Conservation (phyloP, 2,888 invertebrate genomes). For the Microctonus aethiopoides region DNA sequence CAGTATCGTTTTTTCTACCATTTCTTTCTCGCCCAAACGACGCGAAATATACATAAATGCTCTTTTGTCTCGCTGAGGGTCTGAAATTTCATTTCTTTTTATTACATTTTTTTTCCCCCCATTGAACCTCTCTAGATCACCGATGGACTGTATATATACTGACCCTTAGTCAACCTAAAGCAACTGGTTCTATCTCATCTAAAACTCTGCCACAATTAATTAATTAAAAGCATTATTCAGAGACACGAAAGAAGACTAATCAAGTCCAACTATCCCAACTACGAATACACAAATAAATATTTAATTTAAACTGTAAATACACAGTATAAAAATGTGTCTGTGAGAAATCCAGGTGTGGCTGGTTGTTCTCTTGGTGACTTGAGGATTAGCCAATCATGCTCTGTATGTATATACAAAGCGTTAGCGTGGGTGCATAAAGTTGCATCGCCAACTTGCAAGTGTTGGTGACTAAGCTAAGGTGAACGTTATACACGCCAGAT, state of each 20-base stretch:
- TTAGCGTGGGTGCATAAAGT: not conserved
- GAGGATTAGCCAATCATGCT: not conserved
- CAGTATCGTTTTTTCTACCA: slow-evolving; percentile 8
- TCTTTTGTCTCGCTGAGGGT: slow-evolving; percentile 45
- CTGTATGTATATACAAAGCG: not conserved
- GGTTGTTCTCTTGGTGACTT: not conserved
- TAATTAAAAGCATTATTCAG: not conserved
- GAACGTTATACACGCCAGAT: slow-evolving; percentile 44
- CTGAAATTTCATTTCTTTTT: not conserved
- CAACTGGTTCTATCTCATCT: not conserved
- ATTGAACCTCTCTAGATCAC: slow-evolving; percentile 12
- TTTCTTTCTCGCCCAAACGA: slow-evolving; percentile 14
- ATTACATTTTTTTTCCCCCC: slow-evolving; percentile 17
- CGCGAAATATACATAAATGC: slow-evolving; percentile 26
- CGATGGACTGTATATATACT: not conserved
- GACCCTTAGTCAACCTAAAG: not conserved
- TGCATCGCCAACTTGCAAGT: not conserved
- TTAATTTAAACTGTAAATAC: no score
- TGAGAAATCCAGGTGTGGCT: not conserved
- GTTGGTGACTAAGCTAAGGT: slow-evolving; percentile 30
- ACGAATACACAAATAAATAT: not conserved
- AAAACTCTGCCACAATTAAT: slow-evolving; percentile 2
- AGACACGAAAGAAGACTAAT: slow-evolving; percentile 4
- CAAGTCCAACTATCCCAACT: not conserved
- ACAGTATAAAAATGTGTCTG: no score